phyloP scores from a whole-genome alignment of 1,140 invertebrate species.

The Panulirus ornatus region DNA sequence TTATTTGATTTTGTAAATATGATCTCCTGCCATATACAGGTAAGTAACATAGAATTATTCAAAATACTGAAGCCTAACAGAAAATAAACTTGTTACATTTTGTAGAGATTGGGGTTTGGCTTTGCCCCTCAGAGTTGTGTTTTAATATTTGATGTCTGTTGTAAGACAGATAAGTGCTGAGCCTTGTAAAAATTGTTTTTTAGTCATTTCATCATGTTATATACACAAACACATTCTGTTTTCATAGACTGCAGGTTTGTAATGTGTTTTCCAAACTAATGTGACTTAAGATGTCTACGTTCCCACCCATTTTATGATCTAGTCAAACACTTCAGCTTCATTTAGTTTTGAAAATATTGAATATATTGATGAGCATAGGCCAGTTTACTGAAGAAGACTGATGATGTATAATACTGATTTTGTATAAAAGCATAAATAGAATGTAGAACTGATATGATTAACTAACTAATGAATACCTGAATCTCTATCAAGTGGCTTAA shows the following conservation, averaged over 20 bases:
- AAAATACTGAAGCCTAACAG: not conserved
- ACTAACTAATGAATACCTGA: not conserved
- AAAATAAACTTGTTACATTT: no score
- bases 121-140: no score
- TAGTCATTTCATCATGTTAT: not conserved
- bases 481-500: not conserved
- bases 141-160: not conserved
- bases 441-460: not conserved
- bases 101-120: not conserved
- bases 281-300: slow-evolving; percentile 4
- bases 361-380: slow-evolving; percentile 1
- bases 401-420: not conserved
- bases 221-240: not conserved
- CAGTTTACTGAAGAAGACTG: not conserved
- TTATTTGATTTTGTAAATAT: not conserved
- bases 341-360: not conserved
- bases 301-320: slow-evolving; percentile 15
- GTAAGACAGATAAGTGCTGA: not conserved
- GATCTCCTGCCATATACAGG: not conserved
- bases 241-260: slow-evolving; percentile 16
- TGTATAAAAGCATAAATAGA: not conserved
- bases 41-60: not conserved
- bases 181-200: not conserved
- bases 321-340: slow-evolving; percentile 29
- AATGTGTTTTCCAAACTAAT: slow-evolving; percentile 2